A percentile compares a stretch with the other conserved stretches of the same genome.
Conservation (phyloP, 2,888 invertebrate species). For the Nymphalis urticae region DNA sequence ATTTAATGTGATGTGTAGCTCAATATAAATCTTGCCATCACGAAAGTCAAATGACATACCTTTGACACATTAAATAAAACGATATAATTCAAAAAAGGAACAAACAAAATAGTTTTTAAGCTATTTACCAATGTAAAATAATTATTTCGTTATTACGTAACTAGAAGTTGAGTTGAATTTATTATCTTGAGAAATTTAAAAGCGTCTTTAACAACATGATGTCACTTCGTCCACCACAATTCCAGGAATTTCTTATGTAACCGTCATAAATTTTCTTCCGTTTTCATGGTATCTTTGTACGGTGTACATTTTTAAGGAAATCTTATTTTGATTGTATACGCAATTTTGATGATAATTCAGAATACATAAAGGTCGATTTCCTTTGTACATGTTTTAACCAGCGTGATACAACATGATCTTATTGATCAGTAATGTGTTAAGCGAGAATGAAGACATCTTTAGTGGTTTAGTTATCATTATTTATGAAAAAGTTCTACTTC, state of each 20-base stretch:
- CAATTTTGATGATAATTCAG: slow-evolving; percentile 7
- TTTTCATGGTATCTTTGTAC: slow-evolving; percentile 13
- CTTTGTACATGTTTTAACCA: slow-evolving; percentile 1
- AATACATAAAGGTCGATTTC: slow-evolving; percentile 11
- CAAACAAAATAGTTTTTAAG: background rate
- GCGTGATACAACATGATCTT: background rate
- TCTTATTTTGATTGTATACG: background rate
- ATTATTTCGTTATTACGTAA: too few species aligned
- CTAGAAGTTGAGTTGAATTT: background rate
- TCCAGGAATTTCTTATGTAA: slow-evolving; percentile 21
- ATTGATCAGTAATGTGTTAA: slow-evolving; percentile 22
- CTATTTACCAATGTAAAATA: too few species aligned
- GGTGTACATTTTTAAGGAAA: slow-evolving; percentile 13
- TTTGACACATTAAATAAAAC: too few species aligned
- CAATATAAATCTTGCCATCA: slow-evolving; percentile 14
- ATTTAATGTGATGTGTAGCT: slow-evolving; percentile 12
- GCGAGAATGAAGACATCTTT: slow-evolving; percentile 30
- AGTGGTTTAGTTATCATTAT: slow-evolving; percentile 26
- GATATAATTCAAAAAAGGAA: background rate
- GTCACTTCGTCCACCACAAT: slow-evolving; percentile 16
- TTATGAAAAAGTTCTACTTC: slow-evolving; percentile 24
- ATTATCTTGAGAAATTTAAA: slow-evolving; percentile 9
- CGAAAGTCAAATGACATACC: background rate
- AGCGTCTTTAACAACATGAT: slow-evolving; percentile 11
- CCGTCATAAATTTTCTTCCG: slow-evolving; percentile 28